A percentile compares a stretch with the other conserved stretches of the same genome.
These are phyloP conservation scores for Onchidella celtica DNA, from an alignment of 2,888 invertebrate species.

Conservation along the genomic window DNA sequence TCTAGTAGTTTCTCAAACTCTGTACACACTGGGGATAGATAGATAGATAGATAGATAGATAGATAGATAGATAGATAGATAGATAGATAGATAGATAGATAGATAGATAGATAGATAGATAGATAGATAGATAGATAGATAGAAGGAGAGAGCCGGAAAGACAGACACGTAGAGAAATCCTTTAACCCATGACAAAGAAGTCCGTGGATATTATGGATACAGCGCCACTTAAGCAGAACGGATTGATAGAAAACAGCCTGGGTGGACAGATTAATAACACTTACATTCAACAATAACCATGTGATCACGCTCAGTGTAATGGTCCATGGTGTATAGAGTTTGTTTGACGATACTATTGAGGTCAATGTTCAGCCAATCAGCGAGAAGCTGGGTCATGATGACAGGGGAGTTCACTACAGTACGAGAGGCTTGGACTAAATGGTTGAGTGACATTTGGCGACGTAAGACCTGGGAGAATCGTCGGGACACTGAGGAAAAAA, in stretches of 20 bases:
- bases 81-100: neutral
- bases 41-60: neutral
- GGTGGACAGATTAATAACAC: no score
- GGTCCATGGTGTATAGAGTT: constrained; percentile 79
- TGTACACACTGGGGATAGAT: constrained; percentile 74
- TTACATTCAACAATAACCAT: constrained; percentile 76
- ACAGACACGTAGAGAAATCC: no score
- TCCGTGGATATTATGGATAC: no score
- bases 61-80: neutral
- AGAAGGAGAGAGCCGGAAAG: neutral
- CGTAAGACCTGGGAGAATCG: constrained; percentile 80
- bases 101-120: neutral
- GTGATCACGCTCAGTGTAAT: constrained; percentile 73
- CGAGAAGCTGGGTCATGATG: constrained; percentile 80
- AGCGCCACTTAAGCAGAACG: no score
- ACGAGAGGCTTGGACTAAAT: constrained; percentile 81
- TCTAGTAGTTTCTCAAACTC: constrained; percentile 81
- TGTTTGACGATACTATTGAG: constrained; percentile 79
- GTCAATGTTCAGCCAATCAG: constrained; percentile 81
- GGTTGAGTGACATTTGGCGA: constrained; percentile 81
- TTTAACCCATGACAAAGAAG: no score
- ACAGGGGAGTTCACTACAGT: constrained; percentile 80
- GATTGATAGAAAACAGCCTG: no score
- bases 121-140: neutral
- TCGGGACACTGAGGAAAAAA: constrained; percentile 77